Evolutionary conservation across 2,888 invertebrate species (phyloP), one percentile per base, ranked within the genome.

Genomic region (Pseudoips prasinana): DNA sequence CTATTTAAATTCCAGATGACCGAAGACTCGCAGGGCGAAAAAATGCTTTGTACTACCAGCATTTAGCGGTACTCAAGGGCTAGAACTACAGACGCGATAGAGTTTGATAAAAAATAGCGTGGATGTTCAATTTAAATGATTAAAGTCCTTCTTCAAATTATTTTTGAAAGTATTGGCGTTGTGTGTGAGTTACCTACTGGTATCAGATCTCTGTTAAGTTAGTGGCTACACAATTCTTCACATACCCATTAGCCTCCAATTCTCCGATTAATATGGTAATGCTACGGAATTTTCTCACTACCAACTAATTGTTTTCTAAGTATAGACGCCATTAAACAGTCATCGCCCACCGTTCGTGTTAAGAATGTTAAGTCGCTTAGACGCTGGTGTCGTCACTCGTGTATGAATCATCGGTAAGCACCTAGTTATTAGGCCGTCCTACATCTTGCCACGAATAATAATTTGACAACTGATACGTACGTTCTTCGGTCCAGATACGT

Each of bases 301-400:
- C 42, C 29, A 39, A 46, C 51, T 64, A 63, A 66, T 61, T 54
- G 55, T 62, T 46, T 47, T 46, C 46, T 67, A 64, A 64, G 58
- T 58, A 57, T 54, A 56, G 56, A 30, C 39, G 24, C 50, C 53
- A 64, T 63, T 65, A 66, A 54, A 41, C 55, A 59, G 54, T 61
- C 59, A 47, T 58, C 60, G 55, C 43, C 49, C 47, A 41, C 33
- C 39, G 41, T 49, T 28, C 58, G 57, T 47, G 55, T 11, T 32
- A 20, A 45, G 65, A 64, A 61, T 68, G 57, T 47, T 43, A 48
- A 59, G 52, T 40, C 40, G 44, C 44, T 49, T 47, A 51, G 39
- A 28, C 24, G 18, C 9, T 11, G 39, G 42, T 45, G 51, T 52
- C 60, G 46, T 39, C 51, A 46, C 44, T 32, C 39, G 7, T 20